Evolutionary conservation across 2,113 vertebrate species (phyloP).

Genomic region (Sander vitreus): DNA sequence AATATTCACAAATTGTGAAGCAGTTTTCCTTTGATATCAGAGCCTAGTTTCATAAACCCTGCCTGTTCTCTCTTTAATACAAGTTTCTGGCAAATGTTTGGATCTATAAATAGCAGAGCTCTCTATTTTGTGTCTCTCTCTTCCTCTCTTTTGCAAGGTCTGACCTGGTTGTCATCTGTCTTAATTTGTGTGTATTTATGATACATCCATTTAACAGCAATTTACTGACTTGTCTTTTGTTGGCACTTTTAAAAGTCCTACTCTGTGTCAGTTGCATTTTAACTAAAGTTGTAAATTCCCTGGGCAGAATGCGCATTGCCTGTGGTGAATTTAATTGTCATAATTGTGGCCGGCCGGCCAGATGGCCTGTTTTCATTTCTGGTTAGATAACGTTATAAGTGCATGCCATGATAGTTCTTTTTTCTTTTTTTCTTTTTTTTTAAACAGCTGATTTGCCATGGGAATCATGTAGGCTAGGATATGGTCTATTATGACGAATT

Average conservation of each 20-base stretch:
- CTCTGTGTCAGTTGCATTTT: not conserved
- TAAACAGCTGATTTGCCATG: too few species aligned
- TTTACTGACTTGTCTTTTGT: not conserved
- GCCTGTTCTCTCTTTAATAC: not conserved
- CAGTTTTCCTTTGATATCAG: conserved; percentile 2
- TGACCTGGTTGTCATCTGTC: conserved; percentile 32
- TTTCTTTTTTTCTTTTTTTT: too few species aligned
- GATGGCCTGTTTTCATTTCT: too few species aligned
- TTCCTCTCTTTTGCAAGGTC: not conserved
- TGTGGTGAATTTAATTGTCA: not conserved
- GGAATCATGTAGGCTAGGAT: too few species aligned
- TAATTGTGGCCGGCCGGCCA: not conserved
- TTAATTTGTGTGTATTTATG: not conserved
- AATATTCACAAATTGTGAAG: not conserved
- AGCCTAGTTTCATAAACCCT: conserved; percentile 23
- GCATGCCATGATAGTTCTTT: too few species aligned
- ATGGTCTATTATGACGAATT: too few species aligned
- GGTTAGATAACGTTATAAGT: too few species aligned
- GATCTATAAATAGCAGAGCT: conserved; percentile 40
- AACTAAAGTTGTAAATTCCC: not conserved
- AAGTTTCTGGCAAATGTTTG: conserved; percentile 34
- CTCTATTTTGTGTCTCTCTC: conserved; percentile 13
- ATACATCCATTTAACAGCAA: not conserved
- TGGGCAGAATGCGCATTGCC: not conserved
- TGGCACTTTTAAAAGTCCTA: not conserved